phyloP scores from a whole-genome alignment of 2,797 vertebrate species.

The Sebastes oblongus region DNA sequence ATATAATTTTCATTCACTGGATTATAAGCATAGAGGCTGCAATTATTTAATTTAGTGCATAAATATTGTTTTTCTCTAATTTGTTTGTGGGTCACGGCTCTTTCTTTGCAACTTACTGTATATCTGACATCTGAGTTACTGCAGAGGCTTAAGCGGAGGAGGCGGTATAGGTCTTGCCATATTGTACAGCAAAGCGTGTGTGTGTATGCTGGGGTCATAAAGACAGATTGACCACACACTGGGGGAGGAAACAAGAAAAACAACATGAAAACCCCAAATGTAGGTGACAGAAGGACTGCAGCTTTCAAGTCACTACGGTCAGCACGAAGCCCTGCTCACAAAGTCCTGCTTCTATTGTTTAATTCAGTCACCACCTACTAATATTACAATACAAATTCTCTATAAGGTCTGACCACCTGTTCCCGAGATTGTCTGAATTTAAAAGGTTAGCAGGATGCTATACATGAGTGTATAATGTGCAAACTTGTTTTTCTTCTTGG shows the following conservation, averaged over 20 bases:
- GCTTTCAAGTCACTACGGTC: conserved; percentile 54
- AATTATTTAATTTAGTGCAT: not conserved
- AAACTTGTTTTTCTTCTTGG: conserved; percentile 40
- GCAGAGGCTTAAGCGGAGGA: conserved; percentile 35
- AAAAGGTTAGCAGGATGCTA: conserved; percentile 21
- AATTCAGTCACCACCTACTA: conserved; percentile 63
- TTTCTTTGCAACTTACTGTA: not conserved
- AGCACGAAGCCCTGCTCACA: conserved; percentile 23
- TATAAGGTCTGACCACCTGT: conserved; percentile 66
- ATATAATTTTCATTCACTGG: not conserved
- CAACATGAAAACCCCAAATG: conserved; percentile 58
- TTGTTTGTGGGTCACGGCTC: not conserved
- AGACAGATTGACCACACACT: conserved; percentile 72
- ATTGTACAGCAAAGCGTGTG: conserved; percentile 29
- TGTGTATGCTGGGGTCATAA: conserved; percentile 34
- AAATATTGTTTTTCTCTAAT: not conserved
- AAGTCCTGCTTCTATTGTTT: conserved; percentile 45
- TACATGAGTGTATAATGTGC: conserved; percentile 5
- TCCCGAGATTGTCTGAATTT: conserved; percentile 37
- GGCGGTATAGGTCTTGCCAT: conserved; percentile 23
- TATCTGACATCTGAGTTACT: conserved; percentile 1
- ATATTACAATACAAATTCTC: conserved; percentile 44
- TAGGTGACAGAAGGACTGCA: conserved; percentile 67
- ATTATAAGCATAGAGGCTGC: no score
- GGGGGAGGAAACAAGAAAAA: conserved; percentile 60